phyloP scores from a whole-genome alignment of 2,797 vertebrate genomes.

The Synaphobranchus kaupii region DNA sequence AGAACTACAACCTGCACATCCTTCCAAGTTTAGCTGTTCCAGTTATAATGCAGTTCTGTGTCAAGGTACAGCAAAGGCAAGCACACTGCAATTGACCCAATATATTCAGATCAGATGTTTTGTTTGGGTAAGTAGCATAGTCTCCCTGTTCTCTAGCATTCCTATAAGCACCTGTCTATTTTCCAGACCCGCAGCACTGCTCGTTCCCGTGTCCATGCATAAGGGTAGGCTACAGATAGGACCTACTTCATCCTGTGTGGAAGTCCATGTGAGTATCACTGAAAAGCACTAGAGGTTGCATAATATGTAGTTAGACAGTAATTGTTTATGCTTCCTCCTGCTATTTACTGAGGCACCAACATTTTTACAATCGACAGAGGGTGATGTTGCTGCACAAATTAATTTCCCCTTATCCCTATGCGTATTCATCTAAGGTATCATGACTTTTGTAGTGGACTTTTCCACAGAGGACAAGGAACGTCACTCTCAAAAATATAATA shows the following conservation, averaged over 20 bases:
- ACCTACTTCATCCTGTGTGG: not conserved
- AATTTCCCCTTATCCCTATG: not conserved
- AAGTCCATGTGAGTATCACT: not conserved
- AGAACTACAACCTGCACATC: no score
- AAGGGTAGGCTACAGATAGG: not conserved
- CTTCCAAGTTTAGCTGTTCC: no score
- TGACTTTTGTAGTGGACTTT: not conserved
- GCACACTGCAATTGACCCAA: no score
- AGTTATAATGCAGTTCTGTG: no score
- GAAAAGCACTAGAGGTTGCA: not conserved
- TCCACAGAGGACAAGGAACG: not conserved
- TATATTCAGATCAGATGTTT: no score
- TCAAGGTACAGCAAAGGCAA: no score
- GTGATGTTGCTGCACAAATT: not conserved
- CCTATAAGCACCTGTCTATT: no score
- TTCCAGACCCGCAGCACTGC: no score
- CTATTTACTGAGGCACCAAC: not conserved
- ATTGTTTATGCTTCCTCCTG: not conserved
- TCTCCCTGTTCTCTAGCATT: no score
- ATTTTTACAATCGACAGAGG: slow-evolving; percentile 5
- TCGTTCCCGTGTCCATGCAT: not conserved
- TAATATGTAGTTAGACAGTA: not conserved
- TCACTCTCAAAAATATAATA: not conserved
- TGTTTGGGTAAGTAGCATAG: no score
- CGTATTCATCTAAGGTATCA: not conserved